Conservation (phyloP, 2,888 invertebrate species). For the Lapara coniferarum region DNA sequence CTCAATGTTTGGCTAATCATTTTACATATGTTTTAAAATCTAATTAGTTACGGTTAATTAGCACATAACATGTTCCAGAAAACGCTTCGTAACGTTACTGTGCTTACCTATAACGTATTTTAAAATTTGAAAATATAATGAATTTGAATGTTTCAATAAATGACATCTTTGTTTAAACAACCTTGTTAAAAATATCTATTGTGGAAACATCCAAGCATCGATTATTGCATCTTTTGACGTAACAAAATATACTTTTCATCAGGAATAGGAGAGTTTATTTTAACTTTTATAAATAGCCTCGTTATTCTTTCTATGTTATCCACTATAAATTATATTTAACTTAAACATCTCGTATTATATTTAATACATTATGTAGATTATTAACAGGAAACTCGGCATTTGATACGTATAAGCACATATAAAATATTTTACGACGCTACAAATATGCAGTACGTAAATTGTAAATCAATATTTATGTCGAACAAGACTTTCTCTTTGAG, state of each 20-base stretch:
- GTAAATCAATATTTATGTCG: conserved; percentile 6
- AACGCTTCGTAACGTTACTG: too few species aligned
- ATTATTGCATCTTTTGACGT: neutral
- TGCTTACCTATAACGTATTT: too few species aligned
- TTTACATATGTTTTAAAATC: neutral
- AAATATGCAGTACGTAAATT: neutral
- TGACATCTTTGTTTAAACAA: too few species aligned
- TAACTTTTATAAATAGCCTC: too few species aligned
- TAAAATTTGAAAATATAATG: too few species aligned
- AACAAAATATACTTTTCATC: neutral
- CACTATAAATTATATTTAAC: neutral
- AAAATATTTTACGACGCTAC: conserved; percentile 19
- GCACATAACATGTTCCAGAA: too few species aligned
- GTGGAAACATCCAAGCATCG: neutral
- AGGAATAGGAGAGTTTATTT: neutral
- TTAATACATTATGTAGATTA: neutral
- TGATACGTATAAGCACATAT: neutral
- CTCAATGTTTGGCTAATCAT: conserved; percentile 15
- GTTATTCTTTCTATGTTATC: neutral
- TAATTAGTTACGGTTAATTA: too few species aligned
- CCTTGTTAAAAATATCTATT: too few species aligned
- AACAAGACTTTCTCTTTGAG: conserved; percentile 14
- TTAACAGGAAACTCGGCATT: conserved; percentile 14
- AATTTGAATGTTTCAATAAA: too few species aligned
- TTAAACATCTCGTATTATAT: neutral